These are phyloP conservation scores for Poecilus cupreus DNA, from an alignment of 2,888 invertebrate species.

Conservation along the genomic window DNA sequence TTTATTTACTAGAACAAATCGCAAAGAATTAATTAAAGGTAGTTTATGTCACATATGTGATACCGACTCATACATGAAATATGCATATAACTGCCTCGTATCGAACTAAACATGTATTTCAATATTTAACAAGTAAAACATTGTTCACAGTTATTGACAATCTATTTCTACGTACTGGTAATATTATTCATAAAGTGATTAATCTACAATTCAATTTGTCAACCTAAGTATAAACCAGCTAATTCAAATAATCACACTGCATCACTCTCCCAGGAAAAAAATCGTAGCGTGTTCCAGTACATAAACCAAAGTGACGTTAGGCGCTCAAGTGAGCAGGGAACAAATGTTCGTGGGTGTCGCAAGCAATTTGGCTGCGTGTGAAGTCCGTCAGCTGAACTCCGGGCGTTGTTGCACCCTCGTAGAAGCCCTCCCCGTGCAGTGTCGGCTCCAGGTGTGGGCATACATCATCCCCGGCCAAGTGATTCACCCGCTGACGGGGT, in stretches of 20 bases:
- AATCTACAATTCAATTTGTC: slow-evolving; percentile 11
- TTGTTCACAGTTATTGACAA: too few species aligned
- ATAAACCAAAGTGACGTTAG: not conserved
- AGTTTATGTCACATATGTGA: too few species aligned
- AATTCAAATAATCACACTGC: slow-evolving; percentile 4
- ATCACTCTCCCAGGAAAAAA: not conserved
- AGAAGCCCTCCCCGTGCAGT: not conserved
- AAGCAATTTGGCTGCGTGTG: slow-evolving; percentile 50
- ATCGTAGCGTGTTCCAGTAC: slow-evolving; percentile 31
- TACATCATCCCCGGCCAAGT: not conserved
- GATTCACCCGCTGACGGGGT: not conserved
- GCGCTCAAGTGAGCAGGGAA: slow-evolving; percentile 5
- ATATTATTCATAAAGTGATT: too few species aligned
- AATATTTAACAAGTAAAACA: too few species aligned
- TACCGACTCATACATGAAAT: too few species aligned
- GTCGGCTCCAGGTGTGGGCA: not conserved
- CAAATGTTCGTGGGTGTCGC: slow-evolving; percentile 38
- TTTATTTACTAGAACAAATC: too few species aligned
- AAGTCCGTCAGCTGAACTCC: slow-evolving; percentile 31
- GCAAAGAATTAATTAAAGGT: too few species aligned
- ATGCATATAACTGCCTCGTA: too few species aligned
- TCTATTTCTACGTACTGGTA: too few species aligned
- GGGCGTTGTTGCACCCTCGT: not conserved
- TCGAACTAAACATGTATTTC: too few species aligned
- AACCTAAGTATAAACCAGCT: not conserved